These are phyloP conservation scores for Hydrophis major DNA, from an alignment of 2,797 vertebrate species.

Conservation along the genomic window DNA sequence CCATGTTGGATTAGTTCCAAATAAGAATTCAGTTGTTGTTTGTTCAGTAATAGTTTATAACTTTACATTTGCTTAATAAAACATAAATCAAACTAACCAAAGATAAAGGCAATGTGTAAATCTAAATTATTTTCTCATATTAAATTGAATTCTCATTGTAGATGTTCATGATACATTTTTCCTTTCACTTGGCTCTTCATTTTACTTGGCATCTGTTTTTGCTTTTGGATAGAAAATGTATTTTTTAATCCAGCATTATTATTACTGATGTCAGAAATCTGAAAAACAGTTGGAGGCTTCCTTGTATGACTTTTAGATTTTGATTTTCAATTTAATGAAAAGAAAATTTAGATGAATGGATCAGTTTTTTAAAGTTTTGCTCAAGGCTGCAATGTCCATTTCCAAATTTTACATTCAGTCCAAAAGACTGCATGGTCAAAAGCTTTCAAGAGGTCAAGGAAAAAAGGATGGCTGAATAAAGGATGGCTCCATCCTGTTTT, in stretches of 20 bases:
- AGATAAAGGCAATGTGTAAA: conserved; percentile 18
- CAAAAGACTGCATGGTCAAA: not conserved
- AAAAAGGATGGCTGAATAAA: not conserved
- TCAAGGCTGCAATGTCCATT: not conserved
- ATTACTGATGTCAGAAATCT: not conserved
- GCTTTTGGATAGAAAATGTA: not conserved
- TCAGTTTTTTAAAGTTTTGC: not conserved
- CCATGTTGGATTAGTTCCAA: not conserved
- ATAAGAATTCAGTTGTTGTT: not conserved
- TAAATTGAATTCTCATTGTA: conserved; percentile 16
- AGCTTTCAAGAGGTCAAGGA: not conserved
- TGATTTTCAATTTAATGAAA: not conserved
- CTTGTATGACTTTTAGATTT: not conserved
- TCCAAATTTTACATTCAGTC: not conserved
- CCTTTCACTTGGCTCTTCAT: too few species aligned
- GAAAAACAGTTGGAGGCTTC: not conserved
- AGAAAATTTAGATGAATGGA: not conserved
- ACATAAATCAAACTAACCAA: conserved; percentile 9
- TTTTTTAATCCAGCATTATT: not conserved
- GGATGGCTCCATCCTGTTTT: not conserved
- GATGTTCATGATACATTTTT: not conserved
- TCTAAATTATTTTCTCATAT: not conserved
- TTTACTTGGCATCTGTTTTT: not conserved
- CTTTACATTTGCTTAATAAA: not conserved
- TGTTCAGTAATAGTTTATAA: not conserved